Percentiles rank a stretch among this genome's conserved stretches.
Conservation (phyloP, 2,888 invertebrate species). For the Microplitis deprimator region DNA sequence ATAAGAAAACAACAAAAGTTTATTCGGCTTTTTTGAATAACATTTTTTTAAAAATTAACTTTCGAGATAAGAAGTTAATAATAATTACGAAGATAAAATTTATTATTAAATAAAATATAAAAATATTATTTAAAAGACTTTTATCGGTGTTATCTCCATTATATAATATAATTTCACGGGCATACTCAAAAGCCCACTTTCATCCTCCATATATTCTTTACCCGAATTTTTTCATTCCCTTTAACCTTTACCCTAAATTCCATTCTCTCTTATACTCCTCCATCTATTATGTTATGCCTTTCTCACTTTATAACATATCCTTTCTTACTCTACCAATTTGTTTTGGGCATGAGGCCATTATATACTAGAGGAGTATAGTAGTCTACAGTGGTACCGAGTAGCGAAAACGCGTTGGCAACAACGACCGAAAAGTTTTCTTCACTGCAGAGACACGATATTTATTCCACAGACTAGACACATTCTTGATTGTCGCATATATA, state of each 20-base stretch:
- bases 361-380: background rate
- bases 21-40: background rate
- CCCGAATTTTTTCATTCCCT: constrained; percentile 6
- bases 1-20: too few relatives aligned
- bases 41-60: too few relatives aligned
- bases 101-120: too few relatives aligned
- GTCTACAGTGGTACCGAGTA: background rate
- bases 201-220: constrained; percentile 17
- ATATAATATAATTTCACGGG: too few relatives aligned
- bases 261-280: constrained; percentile 19
- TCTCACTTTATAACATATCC: constrained; percentile 16
- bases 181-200: constrained; percentile 25
- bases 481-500: constrained; percentile 18
- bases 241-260: constrained; percentile 23
- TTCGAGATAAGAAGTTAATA: too few relatives aligned
- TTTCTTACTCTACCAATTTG: constrained; percentile 42
- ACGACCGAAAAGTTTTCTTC: constrained; percentile 44
- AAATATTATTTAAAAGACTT: too few relatives aligned
- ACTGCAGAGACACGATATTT: constrained; percentile 32
- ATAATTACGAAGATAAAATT: too few relatives aligned
- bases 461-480: constrained; percentile 37
- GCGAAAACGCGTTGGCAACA: constrained; percentile 48
- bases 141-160: too few relatives aligned
- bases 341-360: constrained; percentile 37
- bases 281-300: constrained; percentile 25